These are phyloP conservation scores for Morus bassanus DNA, from an alignment of 2,797 vertebrate species.

Conservation along the genomic window DNA sequence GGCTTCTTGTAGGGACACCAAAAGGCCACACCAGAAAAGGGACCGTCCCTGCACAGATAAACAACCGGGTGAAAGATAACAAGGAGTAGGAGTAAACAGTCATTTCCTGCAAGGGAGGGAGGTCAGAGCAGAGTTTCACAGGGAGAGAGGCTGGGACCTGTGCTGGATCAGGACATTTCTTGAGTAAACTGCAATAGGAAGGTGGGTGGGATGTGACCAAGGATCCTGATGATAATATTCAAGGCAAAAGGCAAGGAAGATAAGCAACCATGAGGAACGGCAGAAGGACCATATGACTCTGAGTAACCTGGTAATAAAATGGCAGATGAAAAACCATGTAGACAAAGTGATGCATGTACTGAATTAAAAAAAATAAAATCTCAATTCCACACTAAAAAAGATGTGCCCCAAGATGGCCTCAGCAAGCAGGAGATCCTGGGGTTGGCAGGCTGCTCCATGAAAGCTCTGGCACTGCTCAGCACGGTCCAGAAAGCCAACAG, in stretches of 20 bases:
- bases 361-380: neutral
- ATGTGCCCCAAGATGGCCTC: neutral
- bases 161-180: neutral
- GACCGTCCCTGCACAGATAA: neutral
- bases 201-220: neutral
- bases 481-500: neutral
- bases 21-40: neutral
- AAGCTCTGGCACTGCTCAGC: neutral
- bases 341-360: neutral
- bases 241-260: neutral
- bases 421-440: neutral
- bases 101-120: neutral
- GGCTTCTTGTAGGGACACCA: neutral
- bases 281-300: neutral
- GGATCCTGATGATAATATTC: neutral
- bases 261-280: neutral
- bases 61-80: neutral
- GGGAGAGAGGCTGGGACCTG: neutral
- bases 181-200: neutral
- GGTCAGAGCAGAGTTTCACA: neutral
- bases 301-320: neutral
- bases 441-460: neutral
- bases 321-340: neutral
- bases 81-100: neutral
- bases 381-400: neutral